Evolutionary conservation across 35 echinoderm and acorn worm genomes (phyloP).

Genomic region (Anneissia japonica): DNA sequence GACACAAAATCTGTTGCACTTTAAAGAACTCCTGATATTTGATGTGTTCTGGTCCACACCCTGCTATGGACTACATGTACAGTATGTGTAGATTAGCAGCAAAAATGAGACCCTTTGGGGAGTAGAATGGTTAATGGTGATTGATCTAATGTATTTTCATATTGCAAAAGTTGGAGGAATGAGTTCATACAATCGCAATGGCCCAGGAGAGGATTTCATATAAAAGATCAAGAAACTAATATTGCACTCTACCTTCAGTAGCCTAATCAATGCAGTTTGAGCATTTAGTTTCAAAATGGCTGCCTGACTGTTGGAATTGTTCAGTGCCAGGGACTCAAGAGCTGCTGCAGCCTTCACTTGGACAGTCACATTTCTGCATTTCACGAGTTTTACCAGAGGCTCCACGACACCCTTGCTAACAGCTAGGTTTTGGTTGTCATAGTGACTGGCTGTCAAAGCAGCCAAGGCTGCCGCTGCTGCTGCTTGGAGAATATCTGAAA

Average conservation of each 20-base stretch:
- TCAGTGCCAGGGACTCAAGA: conserved; percentile 79
- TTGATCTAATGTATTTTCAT: too few relatives aligned
- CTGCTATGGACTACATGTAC: too few relatives aligned
- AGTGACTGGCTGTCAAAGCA: conserved; percentile 60
- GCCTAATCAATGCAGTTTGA: conserved; percentile 64
- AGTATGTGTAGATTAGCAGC: too few relatives aligned
- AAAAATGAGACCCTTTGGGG: too few relatives aligned
- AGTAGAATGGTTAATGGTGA: too few relatives aligned
- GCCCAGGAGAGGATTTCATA: too few relatives aligned
- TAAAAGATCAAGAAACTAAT: too few relatives aligned
- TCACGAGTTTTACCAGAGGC: conserved; percentile 74
- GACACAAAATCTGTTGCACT: too few relatives aligned
- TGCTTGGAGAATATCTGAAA: conserved; percentile 71
- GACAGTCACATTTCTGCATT: conserved; percentile 79
- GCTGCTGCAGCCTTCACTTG: conserved; percentile 91
- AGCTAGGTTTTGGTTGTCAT: conserved; percentile 64
- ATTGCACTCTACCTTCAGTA: conserved; percentile 60
- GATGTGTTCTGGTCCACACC: too few relatives aligned
- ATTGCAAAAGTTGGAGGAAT: too few relatives aligned
- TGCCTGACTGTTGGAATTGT: conserved; percentile 72
- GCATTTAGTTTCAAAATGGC: conserved; percentile 76
- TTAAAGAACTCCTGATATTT: too few relatives aligned
- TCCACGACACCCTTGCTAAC: conserved; percentile 62
- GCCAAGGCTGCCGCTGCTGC: conserved; percentile 79
- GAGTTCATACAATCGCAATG: too few relatives aligned